Evolutionary conservation across 2,797 vertebrate species (phyloP), one percentile per base, ranked within the genome.

Genomic region (Dendrocincla tyrannina): DNA sequence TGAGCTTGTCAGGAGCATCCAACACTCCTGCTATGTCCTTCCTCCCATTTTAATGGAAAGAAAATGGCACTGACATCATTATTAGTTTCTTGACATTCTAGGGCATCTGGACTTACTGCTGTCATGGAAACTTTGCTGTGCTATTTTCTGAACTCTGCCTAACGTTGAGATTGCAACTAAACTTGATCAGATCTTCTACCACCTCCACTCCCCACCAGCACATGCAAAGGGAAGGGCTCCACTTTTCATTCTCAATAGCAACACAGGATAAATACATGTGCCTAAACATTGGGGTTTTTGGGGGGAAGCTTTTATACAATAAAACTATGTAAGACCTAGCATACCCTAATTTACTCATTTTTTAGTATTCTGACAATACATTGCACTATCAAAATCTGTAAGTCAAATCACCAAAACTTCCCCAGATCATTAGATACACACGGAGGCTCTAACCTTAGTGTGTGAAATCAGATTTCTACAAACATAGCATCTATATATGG

Each of bases 291-390:
- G 33, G 33, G 32, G 28, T 24, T 60, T 9, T 4, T 1, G 2
- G 8, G 4, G 4, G 33, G 0, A 1, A 7, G 6, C 17, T 80
- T 42, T 63, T 46, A 15, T 1, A 77, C 23, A 62, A 53, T 17
- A 75, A 78, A 32, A 13, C 22, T 73, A 60, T 8, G 19, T 56
- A 86, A 74, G 49, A n/a, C 2, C n/a, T 44, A 59, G 32, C 17
- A 23, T 17, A 47, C 8, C 14, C 28, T 13, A 70, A 39, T 28
- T 33, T 14, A 73, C 23, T 77, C 6, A n/a, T 35, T 67, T 83
- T 82, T 93, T 37, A 78, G 35, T 33, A 66, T 8, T 1, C 1
- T 79, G 60, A 49, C 20, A 37, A 49, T 52, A 63, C 10, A 55
- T 1, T 30, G 30, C 19, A 28, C 9, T 66, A 13, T 23, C 74